phyloP scores from a whole-genome alignment of 1,140 invertebrate species.

The Arctopsyche grandis region DNA sequence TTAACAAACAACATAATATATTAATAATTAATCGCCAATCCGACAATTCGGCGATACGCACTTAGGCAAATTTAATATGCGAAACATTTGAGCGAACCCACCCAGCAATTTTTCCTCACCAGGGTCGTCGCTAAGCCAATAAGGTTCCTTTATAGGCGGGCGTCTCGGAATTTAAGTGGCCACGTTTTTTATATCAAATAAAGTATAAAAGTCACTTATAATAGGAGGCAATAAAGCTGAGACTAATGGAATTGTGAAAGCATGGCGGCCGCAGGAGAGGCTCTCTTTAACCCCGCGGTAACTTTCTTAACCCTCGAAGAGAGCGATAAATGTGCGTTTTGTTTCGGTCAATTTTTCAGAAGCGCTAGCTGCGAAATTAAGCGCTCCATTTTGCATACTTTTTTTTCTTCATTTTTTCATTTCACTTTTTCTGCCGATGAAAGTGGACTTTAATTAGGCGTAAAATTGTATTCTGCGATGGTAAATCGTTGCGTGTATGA shows the following conservation, averaged over 20 bases:
- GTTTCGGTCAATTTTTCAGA: neutral
- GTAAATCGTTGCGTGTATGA: neutral
- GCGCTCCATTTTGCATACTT: too few species aligned
- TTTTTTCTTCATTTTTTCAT: too few species aligned
- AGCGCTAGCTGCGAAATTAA: too few species aligned
- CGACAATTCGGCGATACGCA: too few species aligned
- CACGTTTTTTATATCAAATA: slow-evolving; percentile 50
- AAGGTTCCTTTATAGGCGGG: slow-evolving; percentile 14
- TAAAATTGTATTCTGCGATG: slow-evolving; percentile 3
- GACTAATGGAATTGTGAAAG: slow-evolving; percentile 51
- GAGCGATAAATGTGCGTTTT: slow-evolving; percentile 4
- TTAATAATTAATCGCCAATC: too few species aligned
- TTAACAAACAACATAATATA: too few species aligned
- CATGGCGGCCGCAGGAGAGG: neutral
- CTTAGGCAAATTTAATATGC: too few species aligned
- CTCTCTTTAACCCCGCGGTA: slow-evolving; percentile 25
- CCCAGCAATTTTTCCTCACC: too few species aligned
- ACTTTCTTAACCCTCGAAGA: slow-evolving; percentile 29
- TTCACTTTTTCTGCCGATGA: neutral
- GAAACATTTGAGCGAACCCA: too few species aligned
- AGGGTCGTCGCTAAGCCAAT: slow-evolving; percentile 1
- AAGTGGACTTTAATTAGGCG: slow-evolving; percentile 8
- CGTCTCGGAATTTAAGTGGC: slow-evolving; percentile 29
- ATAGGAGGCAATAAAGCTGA: slow-evolving; percentile 48
- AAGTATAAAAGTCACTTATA: slow-evolving; percentile 52